A percentile compares a stretch with the other conserved stretches of the same genome.
These are phyloP conservation scores for Alethe castanea DNA, from an alignment of 2,113 vertebrate species.

Conservation along the genomic window DNA sequence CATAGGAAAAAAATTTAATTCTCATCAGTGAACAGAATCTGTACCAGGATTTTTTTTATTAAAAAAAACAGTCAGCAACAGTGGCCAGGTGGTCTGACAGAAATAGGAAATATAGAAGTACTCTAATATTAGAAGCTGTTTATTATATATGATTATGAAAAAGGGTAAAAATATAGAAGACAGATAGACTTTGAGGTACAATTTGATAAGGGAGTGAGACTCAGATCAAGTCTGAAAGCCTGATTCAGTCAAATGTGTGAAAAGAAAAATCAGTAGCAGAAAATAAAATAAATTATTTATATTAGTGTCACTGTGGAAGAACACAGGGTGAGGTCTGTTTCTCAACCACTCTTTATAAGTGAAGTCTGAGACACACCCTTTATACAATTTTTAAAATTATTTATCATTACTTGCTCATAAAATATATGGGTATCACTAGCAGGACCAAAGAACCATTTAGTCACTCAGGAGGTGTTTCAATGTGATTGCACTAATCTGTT, in stretches of 20 bases:
- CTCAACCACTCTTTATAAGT: background rate
- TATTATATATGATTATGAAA: background rate
- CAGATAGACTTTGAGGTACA: background rate
- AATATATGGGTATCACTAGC: background rate
- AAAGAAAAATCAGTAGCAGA: background rate
- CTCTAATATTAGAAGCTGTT: background rate
- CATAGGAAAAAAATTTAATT: background rate
- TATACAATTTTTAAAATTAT: fast-evolving
- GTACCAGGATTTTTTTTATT: background rate
- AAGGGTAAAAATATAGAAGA: background rate
- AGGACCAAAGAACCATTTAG: background rate
- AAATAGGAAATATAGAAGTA: background rate
- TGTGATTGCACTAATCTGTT: background rate
- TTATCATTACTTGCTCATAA: background rate
- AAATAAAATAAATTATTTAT: background rate
- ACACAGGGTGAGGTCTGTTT: fast-evolving
- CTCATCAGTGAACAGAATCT: background rate
- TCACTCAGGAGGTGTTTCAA: background rate
- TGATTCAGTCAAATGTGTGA: background rate
- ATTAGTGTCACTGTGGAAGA: background rate
- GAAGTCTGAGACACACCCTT: background rate
- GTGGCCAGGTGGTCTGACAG: background rate
- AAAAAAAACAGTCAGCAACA: background rate
- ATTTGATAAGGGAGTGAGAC: background rate
- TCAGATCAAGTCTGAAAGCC: background rate